Percentiles rank a stretch among this genome's conserved stretches.
phyloP scores from a whole-genome alignment of 2,113 vertebrate species.

The Anoplopoma fimbria region DNA sequence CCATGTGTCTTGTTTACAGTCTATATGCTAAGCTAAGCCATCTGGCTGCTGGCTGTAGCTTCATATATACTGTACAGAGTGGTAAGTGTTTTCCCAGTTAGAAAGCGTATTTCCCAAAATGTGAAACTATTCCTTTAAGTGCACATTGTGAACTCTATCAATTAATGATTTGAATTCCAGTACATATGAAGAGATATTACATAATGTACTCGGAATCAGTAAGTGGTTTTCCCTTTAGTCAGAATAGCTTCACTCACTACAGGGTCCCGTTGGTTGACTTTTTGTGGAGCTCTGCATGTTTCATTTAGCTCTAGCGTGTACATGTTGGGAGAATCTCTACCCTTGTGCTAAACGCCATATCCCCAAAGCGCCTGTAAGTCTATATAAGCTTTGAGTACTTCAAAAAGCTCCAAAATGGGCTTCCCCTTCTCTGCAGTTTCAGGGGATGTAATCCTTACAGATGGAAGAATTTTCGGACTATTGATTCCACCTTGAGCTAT shows the following conservation, averaged over 20 bases:
- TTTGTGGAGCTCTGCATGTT: conserved; percentile 22
- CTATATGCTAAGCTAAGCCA: not conserved
- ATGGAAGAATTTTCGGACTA: conserved; percentile 55
- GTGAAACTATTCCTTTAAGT: not conserved
- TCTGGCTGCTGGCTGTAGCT: not conserved
- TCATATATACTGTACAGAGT: not conserved
- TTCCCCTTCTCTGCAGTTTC: conserved; percentile 33
- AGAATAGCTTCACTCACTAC: not conserved
- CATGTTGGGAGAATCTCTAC: conserved; percentile 29
- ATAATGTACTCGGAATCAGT: not conserved
- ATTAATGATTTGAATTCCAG: not conserved
- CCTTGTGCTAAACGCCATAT: conserved; percentile 50
- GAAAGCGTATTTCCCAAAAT: not conserved
- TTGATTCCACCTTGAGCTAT: conserved; percentile 56
- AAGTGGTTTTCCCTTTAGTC: not conserved
- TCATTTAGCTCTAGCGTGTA: conserved; percentile 17
- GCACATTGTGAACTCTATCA: not conserved
- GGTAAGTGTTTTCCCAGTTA: not conserved
- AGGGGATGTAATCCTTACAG: conserved; percentile 56
- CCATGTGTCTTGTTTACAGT: not conserved
- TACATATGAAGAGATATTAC: not conserved
- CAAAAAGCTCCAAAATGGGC: conserved; percentile 43
- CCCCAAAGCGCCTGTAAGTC: conserved; percentile 48
- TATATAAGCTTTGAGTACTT: conserved; percentile 31
- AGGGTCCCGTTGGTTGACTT: conserved; percentile 17